These are phyloP conservation scores for Cyphomyrmex costatus DNA, from an alignment of 1,140 invertebrate genomes.

Conservation along the genomic window DNA sequence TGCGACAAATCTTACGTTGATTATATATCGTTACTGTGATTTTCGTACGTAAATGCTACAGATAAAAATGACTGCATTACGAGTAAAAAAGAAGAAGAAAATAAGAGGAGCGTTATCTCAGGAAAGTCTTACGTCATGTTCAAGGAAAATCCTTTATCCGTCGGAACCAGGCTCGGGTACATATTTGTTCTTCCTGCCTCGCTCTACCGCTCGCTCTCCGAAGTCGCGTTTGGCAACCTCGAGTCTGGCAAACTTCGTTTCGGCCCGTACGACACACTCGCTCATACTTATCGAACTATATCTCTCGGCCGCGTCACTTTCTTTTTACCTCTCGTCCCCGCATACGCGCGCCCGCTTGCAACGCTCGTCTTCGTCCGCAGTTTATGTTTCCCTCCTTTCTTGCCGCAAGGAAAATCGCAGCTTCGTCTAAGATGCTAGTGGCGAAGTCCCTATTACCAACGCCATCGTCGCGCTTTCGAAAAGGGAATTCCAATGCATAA, in stretches of 20 bases:
- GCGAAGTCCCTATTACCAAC: conserved; percentile 34
- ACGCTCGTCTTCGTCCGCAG: conserved; percentile 9
- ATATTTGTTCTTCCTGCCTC: conserved; percentile 68
- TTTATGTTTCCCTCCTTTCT: conserved; percentile 26
- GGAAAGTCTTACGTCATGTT: conserved; percentile 68
- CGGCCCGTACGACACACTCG: conserved; percentile 49
- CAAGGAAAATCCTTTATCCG: conserved; percentile 73
- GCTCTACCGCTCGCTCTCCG: conserved; percentile 55
- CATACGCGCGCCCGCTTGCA: background rate
- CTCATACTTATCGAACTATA: conserved; percentile 76
- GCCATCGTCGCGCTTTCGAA: conserved; percentile 32
- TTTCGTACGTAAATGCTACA: conserved; percentile 8
- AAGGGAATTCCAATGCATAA: conserved; percentile 72
- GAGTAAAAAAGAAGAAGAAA: conserved; percentile 1
- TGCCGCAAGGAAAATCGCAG: conserved; percentile 53
- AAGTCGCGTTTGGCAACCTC: conserved; percentile 72
- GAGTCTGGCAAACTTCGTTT: conserved; percentile 73
- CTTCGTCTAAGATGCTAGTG: conserved; percentile 40
- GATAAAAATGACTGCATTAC: conserved; percentile 18
- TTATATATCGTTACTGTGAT: conserved; percentile 10
- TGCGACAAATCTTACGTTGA: background rate
- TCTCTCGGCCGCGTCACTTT: conserved; percentile 34
- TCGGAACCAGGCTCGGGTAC: conserved; percentile 63
- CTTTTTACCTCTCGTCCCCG: background rate
- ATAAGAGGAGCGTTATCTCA: conserved; percentile 51